Percentiles rank a stretch among this genome's conserved stretches.
Evolutionary conservation across 2,113 vertebrate species (phyloP).

Genomic region (Cryptotis parvus): DNA sequence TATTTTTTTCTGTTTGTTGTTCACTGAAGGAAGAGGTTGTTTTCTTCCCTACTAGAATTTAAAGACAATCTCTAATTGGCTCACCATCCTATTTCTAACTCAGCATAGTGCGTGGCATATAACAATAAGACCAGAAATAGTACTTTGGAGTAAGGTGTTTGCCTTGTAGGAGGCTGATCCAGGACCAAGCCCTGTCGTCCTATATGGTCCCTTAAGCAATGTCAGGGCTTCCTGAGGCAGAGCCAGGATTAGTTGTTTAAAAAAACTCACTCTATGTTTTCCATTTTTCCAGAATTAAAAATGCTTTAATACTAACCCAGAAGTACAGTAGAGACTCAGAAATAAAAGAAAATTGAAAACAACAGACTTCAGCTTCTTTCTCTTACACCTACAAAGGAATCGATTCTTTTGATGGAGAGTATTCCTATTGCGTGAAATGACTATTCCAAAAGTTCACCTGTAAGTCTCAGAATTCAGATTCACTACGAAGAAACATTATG

Average conservation of each 20-base stretch:
- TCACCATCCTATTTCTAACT: background rate
- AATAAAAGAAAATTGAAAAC: background rate
- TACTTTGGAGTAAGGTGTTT: too few relatives aligned
- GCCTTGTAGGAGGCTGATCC: too few relatives aligned
- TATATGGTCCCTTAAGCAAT: too few relatives aligned
- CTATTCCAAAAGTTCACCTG: background rate
- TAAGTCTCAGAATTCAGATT: conserved; percentile 21
- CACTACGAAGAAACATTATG: conserved; percentile 16
- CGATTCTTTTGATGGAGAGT: conserved; percentile 2
- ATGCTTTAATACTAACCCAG: background rate
- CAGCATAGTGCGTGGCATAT: background rate
- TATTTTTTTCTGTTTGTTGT: background rate
- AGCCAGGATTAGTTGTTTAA: background rate
- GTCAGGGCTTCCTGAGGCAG: too few relatives aligned
- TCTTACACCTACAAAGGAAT: background rate
- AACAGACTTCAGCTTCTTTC: background rate
- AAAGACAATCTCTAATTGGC: background rate
- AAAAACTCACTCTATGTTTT: conserved; percentile 9
- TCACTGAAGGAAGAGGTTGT: background rate
- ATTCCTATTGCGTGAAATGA: background rate
- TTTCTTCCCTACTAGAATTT: background rate
- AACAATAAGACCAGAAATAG: background rate
- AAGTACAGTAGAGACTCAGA: background rate
- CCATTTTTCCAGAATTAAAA: conserved; percentile 39
- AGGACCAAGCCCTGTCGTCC: too few relatives aligned